These are phyloP conservation scores for Pammene fasciana DNA, from an alignment of 2,888 invertebrate species.

Conservation along the genomic window DNA sequence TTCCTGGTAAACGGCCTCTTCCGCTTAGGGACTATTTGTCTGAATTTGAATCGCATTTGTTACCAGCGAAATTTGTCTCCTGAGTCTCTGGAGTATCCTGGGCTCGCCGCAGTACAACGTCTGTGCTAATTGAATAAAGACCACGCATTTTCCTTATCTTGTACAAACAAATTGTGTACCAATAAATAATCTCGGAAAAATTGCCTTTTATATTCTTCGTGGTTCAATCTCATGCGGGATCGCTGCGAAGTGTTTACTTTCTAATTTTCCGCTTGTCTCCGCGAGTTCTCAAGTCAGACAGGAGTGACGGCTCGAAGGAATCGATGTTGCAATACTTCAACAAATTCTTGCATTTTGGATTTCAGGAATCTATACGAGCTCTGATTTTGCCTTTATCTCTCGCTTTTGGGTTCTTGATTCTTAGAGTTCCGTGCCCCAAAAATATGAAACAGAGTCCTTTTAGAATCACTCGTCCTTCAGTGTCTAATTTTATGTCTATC, in stretches of 20 bases:
- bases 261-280: conserved; percentile 82
- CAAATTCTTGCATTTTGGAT: conserved; percentile 50
- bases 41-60: conserved; percentile 83
- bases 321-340: conserved; percentile 66
- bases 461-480: too few relatives aligned
- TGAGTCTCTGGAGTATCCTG: conserved; percentile 72
- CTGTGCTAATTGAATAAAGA: conserved; percentile 77
- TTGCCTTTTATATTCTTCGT: conserved; percentile 49
- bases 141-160: conserved; percentile 49
- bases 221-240: conserved; percentile 57
- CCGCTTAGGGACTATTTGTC: conserved; percentile 82
- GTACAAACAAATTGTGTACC: conserved; percentile 23
- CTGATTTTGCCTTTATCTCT: not conserved
- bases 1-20: conserved; percentile 79
- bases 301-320: conserved; percentile 60
- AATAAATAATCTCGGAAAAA: conserved; percentile 35
- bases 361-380: not conserved
- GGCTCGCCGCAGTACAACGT: conserved; percentile 65
- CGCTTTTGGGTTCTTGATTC: too few relatives aligned
- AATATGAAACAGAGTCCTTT: too few relatives aligned
- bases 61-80: conserved; percentile 80
- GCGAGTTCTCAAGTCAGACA: conserved; percentile 65
- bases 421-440: too few relatives aligned
- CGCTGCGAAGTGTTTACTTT: conserved; percentile 72
- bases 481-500: too few relatives aligned